These are phyloP conservation scores for Apogon hyalosoma DNA, from an alignment of 2,797 vertebrate species.

Conservation along the genomic window DNA sequence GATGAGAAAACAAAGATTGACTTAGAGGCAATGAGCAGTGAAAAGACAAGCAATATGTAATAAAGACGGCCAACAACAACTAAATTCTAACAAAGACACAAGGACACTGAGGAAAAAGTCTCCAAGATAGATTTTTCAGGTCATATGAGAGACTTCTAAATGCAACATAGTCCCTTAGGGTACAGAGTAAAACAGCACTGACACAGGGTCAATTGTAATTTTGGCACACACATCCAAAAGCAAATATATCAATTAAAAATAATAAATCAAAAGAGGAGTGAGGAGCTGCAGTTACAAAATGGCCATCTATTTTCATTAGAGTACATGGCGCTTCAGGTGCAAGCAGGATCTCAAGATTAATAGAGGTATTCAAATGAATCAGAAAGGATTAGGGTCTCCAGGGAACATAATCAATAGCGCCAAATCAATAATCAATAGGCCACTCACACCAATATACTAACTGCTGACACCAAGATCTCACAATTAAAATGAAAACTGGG, in stretches of 20 bases:
- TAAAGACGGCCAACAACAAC: slow-evolving; percentile 47
- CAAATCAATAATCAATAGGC: slow-evolving; percentile 92
- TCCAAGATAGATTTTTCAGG: slow-evolving; percentile 71
- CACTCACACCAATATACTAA: slow-evolving; percentile 91
- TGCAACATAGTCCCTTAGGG: slow-evolving; percentile 63
- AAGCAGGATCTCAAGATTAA: slow-evolving; percentile 87
- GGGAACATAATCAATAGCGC: slow-evolving; percentile 83
- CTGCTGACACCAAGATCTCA: slow-evolving; percentile 89
- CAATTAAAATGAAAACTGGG: slow-evolving; percentile 87
- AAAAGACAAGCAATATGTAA: slow-evolving; percentile 36
- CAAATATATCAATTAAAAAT: slow-evolving; percentile 89
- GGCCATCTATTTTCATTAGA: slow-evolving; percentile 88
- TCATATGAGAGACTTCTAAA: slow-evolving; percentile 75
- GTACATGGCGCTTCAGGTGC: slow-evolving; percentile 77
- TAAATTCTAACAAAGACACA: slow-evolving; percentile 68
- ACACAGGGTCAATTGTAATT: slow-evolving; percentile 86
- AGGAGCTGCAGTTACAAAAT: slow-evolving; percentile 69
- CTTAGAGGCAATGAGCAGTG: slow-evolving; percentile 47
- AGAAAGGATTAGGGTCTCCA: slow-evolving; percentile 88
- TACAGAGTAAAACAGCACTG: slow-evolving; percentile 69
- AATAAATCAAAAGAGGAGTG: slow-evolving; percentile 83
- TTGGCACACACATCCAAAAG: slow-evolving; percentile 77
- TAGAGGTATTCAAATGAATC: slow-evolving; percentile 91
- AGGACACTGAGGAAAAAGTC: slow-evolving; percentile 64
- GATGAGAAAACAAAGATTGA: slow-evolving; percentile 65